A percentile compares a stretch with the other conserved stretches of the same genome.
Conservation (phyloP, 1,140 invertebrate species). For the Metaphire vulgaris region DNA sequence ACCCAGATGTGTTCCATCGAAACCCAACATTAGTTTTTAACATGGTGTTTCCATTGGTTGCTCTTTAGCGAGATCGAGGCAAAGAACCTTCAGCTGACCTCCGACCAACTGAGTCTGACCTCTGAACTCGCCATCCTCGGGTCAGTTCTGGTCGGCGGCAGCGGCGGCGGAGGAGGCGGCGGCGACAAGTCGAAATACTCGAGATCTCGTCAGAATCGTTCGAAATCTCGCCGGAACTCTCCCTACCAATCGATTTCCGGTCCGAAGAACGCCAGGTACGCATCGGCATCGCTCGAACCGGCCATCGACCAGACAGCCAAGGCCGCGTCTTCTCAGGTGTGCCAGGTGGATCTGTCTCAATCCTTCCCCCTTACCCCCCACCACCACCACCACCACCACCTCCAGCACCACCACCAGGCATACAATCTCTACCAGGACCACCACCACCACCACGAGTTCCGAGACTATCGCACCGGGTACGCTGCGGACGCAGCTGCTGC, state of each 20-base stretch:
- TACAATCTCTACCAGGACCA: too few species aligned
- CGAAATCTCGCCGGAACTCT: background rate
- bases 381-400: background rate
- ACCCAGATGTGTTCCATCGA: too few species aligned
- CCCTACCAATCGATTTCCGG: background rate
- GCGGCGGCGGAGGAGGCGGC: too few species aligned
- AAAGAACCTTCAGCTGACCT: background rate
- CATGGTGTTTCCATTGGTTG: too few species aligned
- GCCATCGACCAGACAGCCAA: too few species aligned
- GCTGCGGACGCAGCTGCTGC: background rate
- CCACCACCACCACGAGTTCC: background rate
- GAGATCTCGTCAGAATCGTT: background rate
- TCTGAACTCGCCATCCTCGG: background rate
- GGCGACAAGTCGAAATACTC: background rate
- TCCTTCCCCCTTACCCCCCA: background rate
- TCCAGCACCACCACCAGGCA: too few species aligned
- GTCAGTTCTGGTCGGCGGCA: background rate
- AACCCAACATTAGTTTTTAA: too few species aligned
- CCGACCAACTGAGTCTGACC: background rate
- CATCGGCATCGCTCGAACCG: too few species aligned
- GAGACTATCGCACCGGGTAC: too few species aligned
- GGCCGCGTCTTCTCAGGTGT: too few species aligned
- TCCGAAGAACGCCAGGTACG: background rate
- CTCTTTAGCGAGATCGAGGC: background rate
- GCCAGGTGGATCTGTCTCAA: background rate